Evolutionary conservation across 1,140 invertebrate genomes (phyloP).

Genomic region (Cherax quadricarinatus): DNA sequence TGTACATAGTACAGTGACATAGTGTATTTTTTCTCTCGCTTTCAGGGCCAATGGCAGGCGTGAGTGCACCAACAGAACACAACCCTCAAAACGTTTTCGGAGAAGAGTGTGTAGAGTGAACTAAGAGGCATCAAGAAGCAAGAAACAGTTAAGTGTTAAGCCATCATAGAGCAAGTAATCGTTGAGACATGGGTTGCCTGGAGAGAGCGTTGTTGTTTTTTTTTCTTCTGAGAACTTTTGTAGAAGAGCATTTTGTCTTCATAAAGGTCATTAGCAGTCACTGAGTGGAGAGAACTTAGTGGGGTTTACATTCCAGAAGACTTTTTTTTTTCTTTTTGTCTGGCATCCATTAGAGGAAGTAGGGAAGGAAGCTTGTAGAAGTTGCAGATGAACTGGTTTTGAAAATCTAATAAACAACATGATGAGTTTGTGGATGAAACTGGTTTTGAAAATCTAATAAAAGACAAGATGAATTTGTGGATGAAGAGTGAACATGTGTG

Average conservation of each 20-base stretch:
- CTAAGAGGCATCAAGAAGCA: conserved; percentile 42
- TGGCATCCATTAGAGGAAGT: background rate
- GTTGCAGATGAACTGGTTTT: background rate
- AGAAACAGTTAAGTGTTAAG: background rate
- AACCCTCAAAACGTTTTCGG: conserved; percentile 50
- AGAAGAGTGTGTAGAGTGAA: conserved; percentile 70
- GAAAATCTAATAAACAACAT: background rate
- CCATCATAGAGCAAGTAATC: background rate
- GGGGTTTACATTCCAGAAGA: conserved; percentile 17
- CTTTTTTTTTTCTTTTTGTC: no score
- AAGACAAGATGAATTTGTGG: background rate
- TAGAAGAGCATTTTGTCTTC: background rate
- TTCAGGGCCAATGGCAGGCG: conserved; percentile 36
- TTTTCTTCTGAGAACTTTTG: conserved; percentile 7
- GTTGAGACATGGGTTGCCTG: conserved; percentile 47
- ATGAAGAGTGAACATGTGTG: background rate
- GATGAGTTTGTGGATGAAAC: background rate
- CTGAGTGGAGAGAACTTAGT: background rate
- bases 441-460: background rate
- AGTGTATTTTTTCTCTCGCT: background rate
- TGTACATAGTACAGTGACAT: background rate
- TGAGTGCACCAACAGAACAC: conserved; percentile 18
- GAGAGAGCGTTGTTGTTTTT: conserved; percentile 5
- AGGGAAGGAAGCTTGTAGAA: background rate
- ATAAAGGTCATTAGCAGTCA: background rate